phyloP scores from a whole-genome alignment of 2,888 invertebrate genomes.

The Hirtodrosophila confusa region DNA sequence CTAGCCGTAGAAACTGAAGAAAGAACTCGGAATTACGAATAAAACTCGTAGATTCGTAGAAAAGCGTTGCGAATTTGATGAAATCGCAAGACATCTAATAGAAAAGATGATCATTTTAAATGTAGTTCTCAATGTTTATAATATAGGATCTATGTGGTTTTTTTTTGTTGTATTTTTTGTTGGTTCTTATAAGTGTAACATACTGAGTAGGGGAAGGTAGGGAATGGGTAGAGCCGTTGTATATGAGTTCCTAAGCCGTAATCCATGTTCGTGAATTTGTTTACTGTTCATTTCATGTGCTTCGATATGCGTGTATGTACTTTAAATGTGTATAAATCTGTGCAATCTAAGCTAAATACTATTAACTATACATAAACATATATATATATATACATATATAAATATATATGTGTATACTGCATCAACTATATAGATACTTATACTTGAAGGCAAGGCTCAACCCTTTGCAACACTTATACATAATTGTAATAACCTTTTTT shows the following conservation, averaged over 20 bases:
- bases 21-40: slow-evolving; percentile 18
- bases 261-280: slow-evolving; percentile 79
- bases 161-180: background rate
- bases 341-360: slow-evolving; percentile 69
- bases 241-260: slow-evolving; percentile 77
- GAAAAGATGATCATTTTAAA: slow-evolving; percentile 31
- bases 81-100: slow-evolving; percentile 18
- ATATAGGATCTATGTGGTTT: slow-evolving; percentile 1
- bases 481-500: slow-evolving; percentile 66
- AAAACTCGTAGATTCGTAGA: slow-evolving; percentile 32
- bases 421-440: slow-evolving; percentile 23
- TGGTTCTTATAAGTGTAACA: slow-evolving; percentile 28
- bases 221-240: slow-evolving; percentile 64
- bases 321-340: slow-evolving; percentile 76
- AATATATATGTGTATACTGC: slow-evolving; percentile 5
- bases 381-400: background rate
- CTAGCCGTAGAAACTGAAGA: slow-evolving; percentile 35
- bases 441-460: slow-evolving; percentile 31
- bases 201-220: slow-evolving; percentile 19
- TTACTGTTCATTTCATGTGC: slow-evolving; percentile 77
- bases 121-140: slow-evolving; percentile 51
- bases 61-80: slow-evolving; percentile 16
- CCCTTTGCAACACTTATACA: slow-evolving; percentile 39
- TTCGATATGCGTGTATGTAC: slow-evolving; percentile 73
- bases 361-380: slow-evolving; percentile 39